These are phyloP conservation scores for Peromyscus nudipes DNA, from an alignment of 2,797 vertebrate species.

Conservation along the genomic window DNA sequence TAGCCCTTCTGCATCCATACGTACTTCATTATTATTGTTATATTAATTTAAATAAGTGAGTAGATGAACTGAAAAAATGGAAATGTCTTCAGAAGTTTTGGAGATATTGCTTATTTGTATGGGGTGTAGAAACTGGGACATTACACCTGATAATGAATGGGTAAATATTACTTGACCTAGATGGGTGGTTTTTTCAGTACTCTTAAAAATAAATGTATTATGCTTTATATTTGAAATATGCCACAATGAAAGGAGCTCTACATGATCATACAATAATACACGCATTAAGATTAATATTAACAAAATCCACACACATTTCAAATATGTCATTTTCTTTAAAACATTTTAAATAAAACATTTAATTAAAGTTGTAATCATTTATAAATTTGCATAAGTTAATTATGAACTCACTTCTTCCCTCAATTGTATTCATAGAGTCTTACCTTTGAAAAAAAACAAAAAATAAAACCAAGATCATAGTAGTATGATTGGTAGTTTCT, in stretches of 20 bases:
- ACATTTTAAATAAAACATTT: conserved; percentile 10
- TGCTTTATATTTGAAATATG: conserved; percentile 31
- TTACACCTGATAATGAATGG: neutral
- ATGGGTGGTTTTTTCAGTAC: neutral
- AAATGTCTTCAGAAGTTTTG: neutral
- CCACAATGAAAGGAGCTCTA: neutral
- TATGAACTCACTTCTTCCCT: neutral
- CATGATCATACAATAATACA: neutral
- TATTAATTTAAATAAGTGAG: neutral
- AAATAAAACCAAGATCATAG: neutral
- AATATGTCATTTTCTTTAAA: conserved; percentile 1
- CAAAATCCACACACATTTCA: neutral
- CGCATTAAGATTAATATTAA: conserved; percentile 20
- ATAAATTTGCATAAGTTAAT: neutral
- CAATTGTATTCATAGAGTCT: neutral
- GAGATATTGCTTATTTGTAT: neutral
- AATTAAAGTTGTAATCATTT: neutral
- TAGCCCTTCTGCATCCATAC: neutral
- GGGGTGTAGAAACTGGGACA: neutral
- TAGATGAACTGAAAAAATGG: neutral
- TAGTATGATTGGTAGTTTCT: neutral
- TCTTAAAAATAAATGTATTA: conserved; percentile 37
- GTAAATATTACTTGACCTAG: neutral
- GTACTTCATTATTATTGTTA: neutral
- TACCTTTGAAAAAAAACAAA: neutral